These are phyloP conservation scores for Sisor rabdophorus DNA, from an alignment of 2,113 vertebrate species.

Conservation along the genomic window DNA sequence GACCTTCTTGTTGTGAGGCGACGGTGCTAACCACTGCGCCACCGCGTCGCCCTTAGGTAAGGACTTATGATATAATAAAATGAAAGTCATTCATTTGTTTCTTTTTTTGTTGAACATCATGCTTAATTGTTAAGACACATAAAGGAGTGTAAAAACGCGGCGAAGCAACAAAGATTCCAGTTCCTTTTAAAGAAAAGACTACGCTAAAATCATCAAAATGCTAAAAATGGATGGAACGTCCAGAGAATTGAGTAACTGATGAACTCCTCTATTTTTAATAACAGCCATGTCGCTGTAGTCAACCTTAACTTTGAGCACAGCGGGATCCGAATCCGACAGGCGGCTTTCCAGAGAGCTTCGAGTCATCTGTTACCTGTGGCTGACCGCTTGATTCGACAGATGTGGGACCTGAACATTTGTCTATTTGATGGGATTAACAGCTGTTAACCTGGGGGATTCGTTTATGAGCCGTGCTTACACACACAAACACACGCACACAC, in stretches of 20 bases:
- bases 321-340: not conserved
- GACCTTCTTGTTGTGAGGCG: too few species aligned
- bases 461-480: not conserved
- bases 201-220: conserved; percentile 7
- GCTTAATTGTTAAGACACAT: conserved; percentile 39
- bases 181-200: not conserved
- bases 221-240: not conserved
- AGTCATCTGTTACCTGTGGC: not conserved
- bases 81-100: not conserved
- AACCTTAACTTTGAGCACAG: not conserved
- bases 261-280: not conserved
- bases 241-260: not conserved
- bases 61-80: too few species aligned
- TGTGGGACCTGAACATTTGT: not conserved
- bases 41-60: too few species aligned
- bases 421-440: not conserved
- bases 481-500: too few species aligned
- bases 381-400: not conserved
- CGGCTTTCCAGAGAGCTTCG: not conserved
- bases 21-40: too few species aligned
- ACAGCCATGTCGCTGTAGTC: not conserved
- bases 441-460: not conserved
- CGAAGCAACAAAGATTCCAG: not conserved
- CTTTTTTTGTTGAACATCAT: conserved; percentile 24
- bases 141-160: not conserved